phyloP scores from a whole-genome alignment of 2,888 invertebrate species.

The Sinelater perroti region DNA sequence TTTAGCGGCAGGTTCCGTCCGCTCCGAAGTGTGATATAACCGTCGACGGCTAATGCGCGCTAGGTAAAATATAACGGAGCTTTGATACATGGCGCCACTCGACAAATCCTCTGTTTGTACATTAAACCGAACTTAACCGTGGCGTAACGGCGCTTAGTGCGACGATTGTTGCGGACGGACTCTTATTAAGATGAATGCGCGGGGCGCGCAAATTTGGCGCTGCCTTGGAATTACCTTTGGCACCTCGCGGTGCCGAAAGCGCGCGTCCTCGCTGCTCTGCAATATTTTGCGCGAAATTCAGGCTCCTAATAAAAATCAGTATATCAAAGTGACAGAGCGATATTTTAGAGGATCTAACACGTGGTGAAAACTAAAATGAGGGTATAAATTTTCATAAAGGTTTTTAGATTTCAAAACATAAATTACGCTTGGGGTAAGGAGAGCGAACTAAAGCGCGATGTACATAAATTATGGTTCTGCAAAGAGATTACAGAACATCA shows the following conservation, averaged over 20 bases:
- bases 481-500: too few species aligned
- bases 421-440: too few species aligned
- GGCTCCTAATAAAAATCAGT: not conserved
- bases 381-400: not conserved
- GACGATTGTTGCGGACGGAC: slow-evolving; percentile 24
- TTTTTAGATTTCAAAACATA: too few species aligned
- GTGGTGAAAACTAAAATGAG: not conserved
- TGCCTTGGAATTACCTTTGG: too few species aligned
- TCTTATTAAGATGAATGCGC: slow-evolving; percentile 18
- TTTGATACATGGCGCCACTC: slow-evolving; percentile 33
- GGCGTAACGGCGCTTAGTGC: slow-evolving; percentile 13
- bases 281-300: not conserved
- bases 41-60: slow-evolving; percentile 36
- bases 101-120: slow-evolving; percentile 34
- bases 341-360: not conserved
- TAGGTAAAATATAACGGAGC: slow-evolving; percentile 35
- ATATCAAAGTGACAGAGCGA: not conserved
- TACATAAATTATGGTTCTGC: too few species aligned
- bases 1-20: slow-evolving; percentile 33
- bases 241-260: too few species aligned
- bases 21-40: slow-evolving; percentile 36
- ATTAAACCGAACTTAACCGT: slow-evolving; percentile 24
- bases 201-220: not conserved
- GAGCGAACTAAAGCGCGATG: too few species aligned
- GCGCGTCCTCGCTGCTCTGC: not conserved